These are phyloP conservation scores for Prionailurus bengalensis DNA, from an alignment of 2,113 vertebrate species.

Conservation along the genomic window DNA sequence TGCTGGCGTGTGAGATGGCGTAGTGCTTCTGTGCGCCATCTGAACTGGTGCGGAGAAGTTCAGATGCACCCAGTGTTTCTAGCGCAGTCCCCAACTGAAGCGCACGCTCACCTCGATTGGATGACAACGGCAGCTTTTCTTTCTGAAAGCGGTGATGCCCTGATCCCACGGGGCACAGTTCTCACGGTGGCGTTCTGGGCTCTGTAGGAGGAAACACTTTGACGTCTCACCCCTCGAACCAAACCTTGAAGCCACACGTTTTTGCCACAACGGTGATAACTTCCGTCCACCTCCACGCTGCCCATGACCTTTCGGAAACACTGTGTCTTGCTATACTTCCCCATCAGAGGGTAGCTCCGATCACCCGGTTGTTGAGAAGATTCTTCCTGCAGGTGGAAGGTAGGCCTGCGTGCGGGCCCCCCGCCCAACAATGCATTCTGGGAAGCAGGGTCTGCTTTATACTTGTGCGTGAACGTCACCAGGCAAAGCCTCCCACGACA, in stretches of 20 bases:
- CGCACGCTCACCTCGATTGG: neutral
- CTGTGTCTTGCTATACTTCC: neutral
- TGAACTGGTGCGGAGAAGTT: rapidly evolving
- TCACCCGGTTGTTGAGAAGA: neutral
- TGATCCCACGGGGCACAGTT: neutral
- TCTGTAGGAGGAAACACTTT: neutral
- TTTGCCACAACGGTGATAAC: neutral
- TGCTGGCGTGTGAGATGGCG: neutral
- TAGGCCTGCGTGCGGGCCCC: rapidly evolving
- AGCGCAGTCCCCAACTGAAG: neutral
- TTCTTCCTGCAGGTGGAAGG: neutral
- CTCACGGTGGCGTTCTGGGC: neutral
- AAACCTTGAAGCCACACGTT: neutral
- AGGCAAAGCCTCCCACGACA: neutral
- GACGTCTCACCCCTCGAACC: neutral
- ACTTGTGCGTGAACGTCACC: neutral
- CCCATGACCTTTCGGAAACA: neutral
- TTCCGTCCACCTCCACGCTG: neutral
- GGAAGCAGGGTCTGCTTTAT: neutral
- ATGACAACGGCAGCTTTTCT: neutral
- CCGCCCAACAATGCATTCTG: neutral
- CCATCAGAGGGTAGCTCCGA: neutral
- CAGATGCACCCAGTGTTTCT: neutral
- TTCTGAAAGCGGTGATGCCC: neutral
- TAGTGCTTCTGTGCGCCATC: neutral